Evolutionary conservation across 2,113 vertebrate species (phyloP).

Genomic region (Dasyurus viverrinus): DNA sequence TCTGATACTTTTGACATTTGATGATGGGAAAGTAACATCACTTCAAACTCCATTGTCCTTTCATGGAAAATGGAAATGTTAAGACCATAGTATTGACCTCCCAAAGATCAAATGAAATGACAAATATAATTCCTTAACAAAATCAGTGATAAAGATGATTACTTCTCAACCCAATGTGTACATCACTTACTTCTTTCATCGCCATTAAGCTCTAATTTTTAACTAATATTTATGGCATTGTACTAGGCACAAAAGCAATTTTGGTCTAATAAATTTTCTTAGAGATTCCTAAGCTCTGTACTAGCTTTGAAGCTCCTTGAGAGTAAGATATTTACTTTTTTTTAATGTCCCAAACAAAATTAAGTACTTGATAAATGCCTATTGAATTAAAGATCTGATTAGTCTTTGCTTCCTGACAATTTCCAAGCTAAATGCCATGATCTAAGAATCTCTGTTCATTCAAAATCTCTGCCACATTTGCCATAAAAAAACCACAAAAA

Average conservation of each 20-base stretch:
- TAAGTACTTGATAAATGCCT: neutral
- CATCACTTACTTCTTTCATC: neutral
- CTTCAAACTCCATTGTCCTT: neutral
- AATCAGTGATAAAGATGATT: neutral
- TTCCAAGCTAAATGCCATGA: conserved; percentile 39
- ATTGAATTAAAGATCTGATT: neutral
- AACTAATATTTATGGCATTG: neutral
- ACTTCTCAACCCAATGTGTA: neutral
- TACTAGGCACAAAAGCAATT: neutral
- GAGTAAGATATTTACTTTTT: neutral
- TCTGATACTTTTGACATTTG: too few relatives aligned
- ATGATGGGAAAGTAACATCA: neutral
- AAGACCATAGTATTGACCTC: neutral
- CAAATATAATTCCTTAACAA: neutral
- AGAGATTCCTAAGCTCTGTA: neutral
- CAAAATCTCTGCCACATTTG: conserved; percentile 33
- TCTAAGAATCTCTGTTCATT: conserved; percentile 47
- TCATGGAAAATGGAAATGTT: neutral
- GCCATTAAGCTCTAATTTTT: neutral
- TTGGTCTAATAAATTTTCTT: neutral
- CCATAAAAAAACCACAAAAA: conserved; percentile 38
- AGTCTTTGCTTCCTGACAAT: neutral
- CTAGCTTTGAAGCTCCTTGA: neutral
- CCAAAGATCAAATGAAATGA: neutral
- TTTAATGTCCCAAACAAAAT: neutral